Base-by-base conservation (phyloP, 2,888 invertebrate species). In the Phyto melanocephala region DNA sequence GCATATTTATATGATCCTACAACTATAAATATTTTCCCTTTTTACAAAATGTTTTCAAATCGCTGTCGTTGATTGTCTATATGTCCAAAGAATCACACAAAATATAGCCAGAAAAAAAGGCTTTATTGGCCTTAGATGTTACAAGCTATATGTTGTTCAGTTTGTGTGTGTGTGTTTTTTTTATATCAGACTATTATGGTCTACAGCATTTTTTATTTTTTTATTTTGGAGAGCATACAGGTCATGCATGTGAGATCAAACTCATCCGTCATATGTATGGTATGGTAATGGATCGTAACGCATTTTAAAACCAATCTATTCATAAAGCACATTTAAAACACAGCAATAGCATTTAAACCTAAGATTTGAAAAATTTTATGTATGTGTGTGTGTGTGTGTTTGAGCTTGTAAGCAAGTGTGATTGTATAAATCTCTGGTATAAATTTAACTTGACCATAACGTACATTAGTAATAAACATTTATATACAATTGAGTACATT, bases 221-320 rank as follows among this genome's bases (percentile, higher is more conserved):
- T n/a, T n/a, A n/a, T 56, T 24, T 58, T 67, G 6, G 56, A 85
- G 80, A 65, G 50, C 70, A 28, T 58, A 60, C 87, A 86, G 89
- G 89, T 89, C 89, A 89, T 87, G 86, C 87, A 90, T 89, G 88
- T 86, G 89, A 90, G 90, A 89, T 89, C 89, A 89, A 90, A 89
- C 89, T 87, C 89, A 89, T 89, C 89, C 89, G 89, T 89, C 89
- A 90, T 89, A 86, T 87, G 87, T 56, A 74, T 74, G 62, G 68
- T 79, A 79, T 70, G 79, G 82, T 82, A 82, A 82, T 82, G 82
- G 82, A 82, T 82, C 79, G 82, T 82, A 82, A 82, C 82, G 82
- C 82, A 82, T 82, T 82, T 82, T 79, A 75, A 82, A 82, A 71
- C 82, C 82, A 82, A 82, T 82, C 82, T 82, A 82, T 82, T 82